phyloP scores from a whole-genome alignment of 2,113 vertebrate genomes.

The Struthidea cinerea region DNA sequence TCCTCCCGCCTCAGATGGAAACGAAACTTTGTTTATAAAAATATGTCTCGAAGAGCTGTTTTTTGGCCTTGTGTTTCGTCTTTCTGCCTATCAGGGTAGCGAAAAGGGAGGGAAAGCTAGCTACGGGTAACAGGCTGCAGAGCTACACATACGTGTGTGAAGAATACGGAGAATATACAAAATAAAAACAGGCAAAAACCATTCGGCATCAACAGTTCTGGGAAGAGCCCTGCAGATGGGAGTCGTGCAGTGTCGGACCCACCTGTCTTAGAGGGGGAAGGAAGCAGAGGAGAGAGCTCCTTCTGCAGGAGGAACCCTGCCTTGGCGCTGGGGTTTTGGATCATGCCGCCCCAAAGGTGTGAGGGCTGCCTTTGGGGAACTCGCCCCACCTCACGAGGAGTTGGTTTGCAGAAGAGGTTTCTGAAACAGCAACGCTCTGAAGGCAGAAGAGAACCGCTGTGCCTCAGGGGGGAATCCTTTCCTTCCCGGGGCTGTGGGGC shows the following conservation, averaged over 20 bases:
- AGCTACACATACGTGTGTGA: neutral
- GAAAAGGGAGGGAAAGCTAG: neutral
- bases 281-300: neutral
- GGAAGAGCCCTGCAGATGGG: neutral
- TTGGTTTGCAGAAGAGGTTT: neutral
- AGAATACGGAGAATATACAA: too few relatives aligned
- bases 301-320: neutral
- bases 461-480: neutral
- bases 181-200: too few relatives aligned
- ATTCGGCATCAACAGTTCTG: neutral
- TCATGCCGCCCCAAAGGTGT: neutral
- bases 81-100: neutral
- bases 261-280: neutral
- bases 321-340: neutral
- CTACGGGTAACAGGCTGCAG: neutral
- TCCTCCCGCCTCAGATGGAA: neutral
- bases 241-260: rapidly evolving
- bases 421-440: neutral
- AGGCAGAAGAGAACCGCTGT: neutral
- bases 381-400: rapidly evolving
- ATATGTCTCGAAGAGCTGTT: neutral
- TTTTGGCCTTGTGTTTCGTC: neutral
- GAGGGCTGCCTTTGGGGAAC: neutral
- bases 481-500: neutral
- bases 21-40: neutral